phyloP scores from a whole-genome alignment of 2,113 vertebrate genomes.

The Ardeotis arabs region DNA sequence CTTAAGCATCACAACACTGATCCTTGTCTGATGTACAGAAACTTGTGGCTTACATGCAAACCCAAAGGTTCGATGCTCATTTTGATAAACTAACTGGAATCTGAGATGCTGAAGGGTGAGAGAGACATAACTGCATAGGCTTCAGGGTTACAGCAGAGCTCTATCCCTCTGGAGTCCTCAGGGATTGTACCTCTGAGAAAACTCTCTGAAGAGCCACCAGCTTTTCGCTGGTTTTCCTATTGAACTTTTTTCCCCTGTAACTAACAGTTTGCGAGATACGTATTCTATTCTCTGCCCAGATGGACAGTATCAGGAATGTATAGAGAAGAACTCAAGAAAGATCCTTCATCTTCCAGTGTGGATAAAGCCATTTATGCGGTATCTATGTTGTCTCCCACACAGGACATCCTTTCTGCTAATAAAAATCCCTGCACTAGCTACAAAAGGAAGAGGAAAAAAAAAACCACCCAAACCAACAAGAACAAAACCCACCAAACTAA shows the following conservation, averaged over 20 bases:
- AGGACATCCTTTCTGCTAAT: neutral
- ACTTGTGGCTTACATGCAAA: neutral
- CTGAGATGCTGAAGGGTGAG: neutral
- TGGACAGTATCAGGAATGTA: neutral
- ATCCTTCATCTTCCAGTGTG: neutral
- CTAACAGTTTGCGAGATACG: neutral
- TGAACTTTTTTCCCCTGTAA: neutral
- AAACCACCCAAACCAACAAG: neutral
- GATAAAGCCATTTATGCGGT: neutral
- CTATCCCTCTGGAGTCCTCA: neutral
- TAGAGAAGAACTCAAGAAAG: neutral
- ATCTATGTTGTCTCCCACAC: neutral
- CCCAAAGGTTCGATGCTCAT: neutral
- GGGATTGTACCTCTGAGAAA: neutral
- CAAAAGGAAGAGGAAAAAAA: neutral
- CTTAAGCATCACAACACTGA: neutral
- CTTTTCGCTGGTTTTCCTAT: neutral
- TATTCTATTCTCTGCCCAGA: neutral
- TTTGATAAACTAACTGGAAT: neutral
- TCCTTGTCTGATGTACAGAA: neutral
- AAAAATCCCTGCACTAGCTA: neutral
- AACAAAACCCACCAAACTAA: neutral
- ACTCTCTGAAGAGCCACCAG: neutral
- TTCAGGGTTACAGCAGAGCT: neutral
- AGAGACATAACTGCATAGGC: neutral